Conservation (phyloP, 2,113 vertebrate genomes). For the Anolis sagrei region DNA sequence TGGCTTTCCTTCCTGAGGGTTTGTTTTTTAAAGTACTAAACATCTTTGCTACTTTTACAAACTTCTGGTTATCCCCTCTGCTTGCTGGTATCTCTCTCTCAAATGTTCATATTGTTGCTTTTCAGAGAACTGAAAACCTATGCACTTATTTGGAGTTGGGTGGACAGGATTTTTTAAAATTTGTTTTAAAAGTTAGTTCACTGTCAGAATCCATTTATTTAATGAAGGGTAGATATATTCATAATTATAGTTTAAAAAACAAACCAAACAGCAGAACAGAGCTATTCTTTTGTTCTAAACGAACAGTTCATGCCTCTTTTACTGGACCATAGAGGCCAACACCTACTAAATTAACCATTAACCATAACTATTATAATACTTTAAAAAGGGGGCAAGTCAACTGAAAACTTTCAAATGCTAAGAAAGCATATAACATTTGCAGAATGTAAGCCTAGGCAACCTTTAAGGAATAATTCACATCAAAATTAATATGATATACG, state of each 20-base stretch:
- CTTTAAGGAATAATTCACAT: not conserved
- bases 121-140: not conserved
- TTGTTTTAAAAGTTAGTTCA: not conserved
- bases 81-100: not conserved
- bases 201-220: not conserved
- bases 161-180: not conserved
- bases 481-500: too few relatives aligned
- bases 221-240: not conserved
- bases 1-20: not conserved
- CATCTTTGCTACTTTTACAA: not conserved
- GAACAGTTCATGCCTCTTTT: not conserved
- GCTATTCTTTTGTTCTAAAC: not conserved
- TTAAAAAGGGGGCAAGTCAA: not conserved
- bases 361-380: not conserved
- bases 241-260: not conserved
- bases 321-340: constrained; percentile 3
- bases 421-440: not conserved
- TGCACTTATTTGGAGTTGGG: not conserved
- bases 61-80: not conserved
- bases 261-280: not conserved
- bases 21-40: not conserved
- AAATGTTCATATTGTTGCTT: not conserved
- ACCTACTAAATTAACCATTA: not conserved
- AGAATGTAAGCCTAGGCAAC: not conserved
- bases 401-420: not conserved